phyloP scores from a whole-genome alignment of 1,140 invertebrate genomes.

The Pteromalus puparum region DNA sequence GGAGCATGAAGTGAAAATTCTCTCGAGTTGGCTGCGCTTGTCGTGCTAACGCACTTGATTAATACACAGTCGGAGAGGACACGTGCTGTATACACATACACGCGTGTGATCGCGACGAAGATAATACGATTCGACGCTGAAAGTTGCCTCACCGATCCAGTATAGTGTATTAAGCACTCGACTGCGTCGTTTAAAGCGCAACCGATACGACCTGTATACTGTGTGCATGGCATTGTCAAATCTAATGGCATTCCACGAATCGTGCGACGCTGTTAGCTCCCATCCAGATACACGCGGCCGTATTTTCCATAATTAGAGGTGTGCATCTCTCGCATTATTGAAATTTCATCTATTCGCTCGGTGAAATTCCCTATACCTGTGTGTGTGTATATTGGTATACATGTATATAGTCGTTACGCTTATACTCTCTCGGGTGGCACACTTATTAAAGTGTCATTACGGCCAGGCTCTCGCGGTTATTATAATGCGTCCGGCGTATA shows the following conservation, averaged over 20 bases:
- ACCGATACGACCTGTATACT: neutral
- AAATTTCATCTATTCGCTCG: slow-evolving; percentile 19
- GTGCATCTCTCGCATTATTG: slow-evolving; percentile 32
- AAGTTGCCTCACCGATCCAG: neutral
- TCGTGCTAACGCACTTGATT: neutral
- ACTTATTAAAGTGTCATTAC: slow-evolving; percentile 36
- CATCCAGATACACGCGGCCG: too few relatives aligned
- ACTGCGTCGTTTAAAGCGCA: neutral
- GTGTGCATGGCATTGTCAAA: slow-evolving; percentile 9
- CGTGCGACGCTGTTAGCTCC: too few relatives aligned
- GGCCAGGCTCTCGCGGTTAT: neutral
- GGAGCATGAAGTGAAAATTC: neutral
- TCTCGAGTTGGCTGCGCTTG: neutral
- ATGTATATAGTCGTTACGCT: neutral
- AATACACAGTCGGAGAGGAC: too few relatives aligned
- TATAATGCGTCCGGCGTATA: slow-evolving; percentile 6
- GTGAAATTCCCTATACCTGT: neutral
- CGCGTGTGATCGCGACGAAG: neutral
- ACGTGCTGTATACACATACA: too few relatives aligned
- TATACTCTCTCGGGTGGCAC: neutral
- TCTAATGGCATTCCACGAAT: neutral
- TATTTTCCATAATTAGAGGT: slow-evolving; percentile 28
- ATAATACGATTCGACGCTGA: too few relatives aligned
- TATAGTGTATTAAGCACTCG: neutral
- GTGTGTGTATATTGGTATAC: neutral